Conservation (phyloP, 2,888 invertebrate species). For the Panzeria rudis region DNA sequence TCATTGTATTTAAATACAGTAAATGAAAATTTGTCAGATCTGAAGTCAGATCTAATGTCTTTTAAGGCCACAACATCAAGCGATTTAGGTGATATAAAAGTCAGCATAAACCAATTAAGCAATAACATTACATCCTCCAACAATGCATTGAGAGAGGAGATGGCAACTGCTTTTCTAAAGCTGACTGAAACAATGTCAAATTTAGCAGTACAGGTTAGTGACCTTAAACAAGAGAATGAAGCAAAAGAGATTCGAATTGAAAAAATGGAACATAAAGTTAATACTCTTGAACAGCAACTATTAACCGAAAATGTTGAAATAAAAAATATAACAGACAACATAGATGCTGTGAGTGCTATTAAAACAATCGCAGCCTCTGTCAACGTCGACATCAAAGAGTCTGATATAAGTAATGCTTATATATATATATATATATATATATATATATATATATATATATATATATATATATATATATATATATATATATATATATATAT, state of each 20-base stretch:
- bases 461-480: too few relatives aligned
- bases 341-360: background rate
- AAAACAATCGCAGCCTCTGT: slow-evolving; percentile 23
- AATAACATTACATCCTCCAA: background rate
- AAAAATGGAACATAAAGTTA: slow-evolving; percentile 6
- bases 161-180: background rate
- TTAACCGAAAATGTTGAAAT: background rate
- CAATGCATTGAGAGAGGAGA: slow-evolving; percentile 21
- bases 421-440: too few relatives aligned
- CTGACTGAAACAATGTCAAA: background rate
- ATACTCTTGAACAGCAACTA: slow-evolving; percentile 2
- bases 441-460: too few relatives aligned
- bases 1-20: too few relatives aligned
- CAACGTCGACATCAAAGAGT: background rate
- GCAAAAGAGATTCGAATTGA: background rate
- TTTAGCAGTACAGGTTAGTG: slow-evolving; percentile 15
- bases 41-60: too few relatives aligned
- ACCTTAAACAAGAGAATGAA: background rate
- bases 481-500: too few relatives aligned
- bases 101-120: background rate
- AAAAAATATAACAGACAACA: background rate
- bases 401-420: slow-evolving; percentile 18
- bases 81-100: slow-evolving; percentile 2
- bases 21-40: too few relatives aligned
- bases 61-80: too few relatives aligned